Base-by-base conservation (phyloP, 2,797 vertebrate genomes). In the Cephalopachus bancanus region DNA sequence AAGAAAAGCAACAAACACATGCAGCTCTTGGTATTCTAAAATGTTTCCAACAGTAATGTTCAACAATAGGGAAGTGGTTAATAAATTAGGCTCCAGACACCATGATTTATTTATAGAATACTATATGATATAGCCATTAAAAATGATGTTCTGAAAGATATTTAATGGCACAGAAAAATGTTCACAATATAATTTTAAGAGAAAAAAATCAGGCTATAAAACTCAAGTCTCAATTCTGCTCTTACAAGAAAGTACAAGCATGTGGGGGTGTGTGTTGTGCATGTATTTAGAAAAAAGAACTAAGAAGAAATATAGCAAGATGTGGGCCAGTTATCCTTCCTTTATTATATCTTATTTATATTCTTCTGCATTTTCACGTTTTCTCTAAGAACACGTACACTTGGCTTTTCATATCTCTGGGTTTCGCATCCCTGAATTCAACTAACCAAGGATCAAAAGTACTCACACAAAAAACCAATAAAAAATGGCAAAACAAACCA, bases 111-210 rank as follows among this genome's bases (percentile, higher is more conserved):
- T 92, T 96, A 90, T 92, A 94, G 97, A 91, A 92, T 78, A 55
- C 44, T 84, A 8, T 87, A 92, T 80, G 76, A 95, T 4, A 19
- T 26, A 96, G 57, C 72, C 92, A 90, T 97, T 96, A 97, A 97
- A 97, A 97, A 97, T 96, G 95, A 97, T 93, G 95, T 94, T 87
- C 97, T 95, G 80, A 92, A 97, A 80, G 97, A 97, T 96, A 97
- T 64, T 96, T 97, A 97, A 96, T 96, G 97, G 84, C 75, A 97
- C 89, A 97, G 93, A 93, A 97, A 98, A 97, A 89, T 97, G 89
- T 92, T 95, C 96, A 96, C 76, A 92, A 91, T 97, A 95, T 95
- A 97, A 97, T 97, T 95, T 97, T 85, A 97, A 97, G 49, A 90
- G 89, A 76, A 94, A 95, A 97, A 98, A 85, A 80, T 83, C 19